Evolutionary conservation across 2,113 vertebrate species (phyloP), one percentile per base, ranked within the genome.

Genomic region (Saguinus imperator): DNA sequence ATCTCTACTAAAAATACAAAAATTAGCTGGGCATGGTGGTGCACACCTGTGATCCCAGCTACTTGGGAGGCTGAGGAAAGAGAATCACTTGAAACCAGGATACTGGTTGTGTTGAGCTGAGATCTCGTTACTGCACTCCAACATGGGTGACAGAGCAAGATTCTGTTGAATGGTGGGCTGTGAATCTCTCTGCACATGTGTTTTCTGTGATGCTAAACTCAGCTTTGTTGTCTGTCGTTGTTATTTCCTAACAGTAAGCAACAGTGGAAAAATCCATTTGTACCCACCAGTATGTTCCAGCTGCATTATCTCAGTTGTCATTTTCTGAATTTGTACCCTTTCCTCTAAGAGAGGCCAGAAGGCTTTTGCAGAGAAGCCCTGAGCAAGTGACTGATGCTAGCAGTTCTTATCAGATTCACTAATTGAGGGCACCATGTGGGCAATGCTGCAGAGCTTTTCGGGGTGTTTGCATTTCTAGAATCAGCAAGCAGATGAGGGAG

Each of bases 291-390:
- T 40, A 82, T 32, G 27, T 29, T 13, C 66, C 58, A 18, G 27
- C 35, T 84, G 61, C 7, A 0, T 85, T 91, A 55, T 32, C 48
- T 88, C 68, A 43, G 16, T 86, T 64, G 48, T 72, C 48, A 68
- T 94, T 14, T 58, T 91, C 80, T 73, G 32, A 73, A 32, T 75
- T 29, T 86, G 32, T 10, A 57, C 18, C 40, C 55, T 9, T 92
- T 52, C 73, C 58, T 85, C 83, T 88, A 48, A 76, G 32, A 4
- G 14, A 93, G 72, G 73, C 32, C 21, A 35, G 37, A 32, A 84
- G 77, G n/a, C 21, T 95, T 96, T 80, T 83, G 16, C 66, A 94
- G 35, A 72, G 95, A 91, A 93, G 27, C 70, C 48, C 88, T 79
- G 76, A 82, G 11, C 20, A 90, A 92, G n/a, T 27, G 50, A 61